Percentiles rank a stretch among this genome's conserved stretches.
phyloP scores from a whole-genome alignment of 1,140 invertebrate species.

The Tetragnatha versicolor region DNA sequence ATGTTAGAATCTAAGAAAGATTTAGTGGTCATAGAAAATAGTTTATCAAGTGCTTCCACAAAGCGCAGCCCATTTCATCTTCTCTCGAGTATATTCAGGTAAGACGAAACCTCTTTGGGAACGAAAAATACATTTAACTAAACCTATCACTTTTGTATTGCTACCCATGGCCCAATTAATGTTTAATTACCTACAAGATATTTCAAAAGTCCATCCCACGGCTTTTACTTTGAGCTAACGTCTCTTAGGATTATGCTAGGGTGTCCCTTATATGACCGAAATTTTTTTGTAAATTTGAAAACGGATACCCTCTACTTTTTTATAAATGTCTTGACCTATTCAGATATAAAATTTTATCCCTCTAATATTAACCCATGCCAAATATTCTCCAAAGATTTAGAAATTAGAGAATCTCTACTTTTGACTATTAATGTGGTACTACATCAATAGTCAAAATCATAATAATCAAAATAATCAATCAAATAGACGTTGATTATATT shows the following conservation, averaged over 20 bases:
- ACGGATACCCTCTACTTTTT: background rate
- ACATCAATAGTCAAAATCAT: background rate
- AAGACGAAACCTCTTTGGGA: background rate
- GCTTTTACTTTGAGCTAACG: too few species aligned
- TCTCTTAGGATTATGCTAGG: too few species aligned
- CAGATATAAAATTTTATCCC: background rate
- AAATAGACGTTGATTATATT: background rate
- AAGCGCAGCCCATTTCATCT: slow-evolving; percentile 50
- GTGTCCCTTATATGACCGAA: too few species aligned
- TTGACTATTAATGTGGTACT: too few species aligned
- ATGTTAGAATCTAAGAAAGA: slow-evolving; percentile 45
- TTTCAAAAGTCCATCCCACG: too few species aligned
- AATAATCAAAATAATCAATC: background rate
- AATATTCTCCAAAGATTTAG: too few species aligned
- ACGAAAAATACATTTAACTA: background rate
- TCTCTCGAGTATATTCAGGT: slow-evolving; percentile 45
- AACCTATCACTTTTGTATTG: background rate
- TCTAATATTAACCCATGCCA: background rate
- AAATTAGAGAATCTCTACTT: too few species aligned
- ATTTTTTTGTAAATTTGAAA: too few species aligned
- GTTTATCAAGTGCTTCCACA: slow-evolving; percentile 39
- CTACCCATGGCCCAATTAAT: background rate
- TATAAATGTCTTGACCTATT: background rate
- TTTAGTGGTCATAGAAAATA: slow-evolving; percentile 28
- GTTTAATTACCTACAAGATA: background rate